Base-by-base conservation (phyloP, 1,140 invertebrate species). In the Ostrea denselamellosa region DNA sequence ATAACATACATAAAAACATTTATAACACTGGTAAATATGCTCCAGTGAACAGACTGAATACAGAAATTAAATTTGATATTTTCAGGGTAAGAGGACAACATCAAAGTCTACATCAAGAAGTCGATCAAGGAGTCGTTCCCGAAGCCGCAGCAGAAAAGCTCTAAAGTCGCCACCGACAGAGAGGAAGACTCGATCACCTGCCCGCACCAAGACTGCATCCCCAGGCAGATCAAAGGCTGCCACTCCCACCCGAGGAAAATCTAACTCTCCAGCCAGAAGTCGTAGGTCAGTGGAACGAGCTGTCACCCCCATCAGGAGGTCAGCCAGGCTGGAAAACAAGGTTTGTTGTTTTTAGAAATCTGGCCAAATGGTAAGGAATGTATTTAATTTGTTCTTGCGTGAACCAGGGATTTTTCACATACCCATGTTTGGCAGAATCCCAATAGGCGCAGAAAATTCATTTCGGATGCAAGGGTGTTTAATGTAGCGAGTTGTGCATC, bases 301-400 rank as follows among this genome's bases (percentile, higher is more conserved):
- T 85, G 90, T 89, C 44, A 93, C 93, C 56, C 92, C 93, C 25
- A 90, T 91, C 17, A 90, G 93, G 44, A 88, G 90, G 86, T 93
- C 93, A 68, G 86, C 91, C n/a, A 87, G 92, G 62, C 85, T 93
- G 77, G 90, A 85, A 65, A 89, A 89, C 44, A 81, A 81, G 86
- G 88, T 89, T 14, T 17, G 28, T 88, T 22, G 34, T 44, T 1
- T 44, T 5, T 44, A 5, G 34, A 44, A 44, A 44, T 44, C 34
- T 44, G 34, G 34, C 34, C 34, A 44, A 44, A 44, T 44, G 5
- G 34, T 44, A 44, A n/a, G n/a, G n/a, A n/a, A n/a, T n/a, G n/a
- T n/a, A n/a, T n/a, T n/a, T n/a, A n/a, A n/a, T n/a, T n/a, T n/a
- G n/a, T n/a, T n/a, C n/a, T n/a, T n/a, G n/a, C n/a, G n/a, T n/a